Evolutionary conservation across 1,140 invertebrate species (phyloP).

Genomic region (Drosophila guanche): DNA sequence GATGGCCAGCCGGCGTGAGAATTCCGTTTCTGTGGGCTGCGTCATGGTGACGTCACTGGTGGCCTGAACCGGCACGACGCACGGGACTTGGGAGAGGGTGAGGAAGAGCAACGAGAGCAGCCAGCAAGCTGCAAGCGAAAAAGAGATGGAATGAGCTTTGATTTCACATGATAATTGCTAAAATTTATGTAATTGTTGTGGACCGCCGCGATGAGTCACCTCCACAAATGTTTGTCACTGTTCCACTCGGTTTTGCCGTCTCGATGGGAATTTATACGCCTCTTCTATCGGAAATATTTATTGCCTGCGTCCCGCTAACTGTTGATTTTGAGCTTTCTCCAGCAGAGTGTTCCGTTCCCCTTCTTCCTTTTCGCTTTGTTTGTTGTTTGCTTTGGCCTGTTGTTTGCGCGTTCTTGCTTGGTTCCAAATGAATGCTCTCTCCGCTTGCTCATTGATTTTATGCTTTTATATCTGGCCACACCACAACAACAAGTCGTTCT

Average conservation of each 20-base stretch:
- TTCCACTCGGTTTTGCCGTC: slow-evolving; percentile 49
- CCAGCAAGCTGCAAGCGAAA: slow-evolving; percentile 46
- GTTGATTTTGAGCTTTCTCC: slow-evolving; percentile 40
- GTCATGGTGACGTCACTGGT: slow-evolving; percentile 26
- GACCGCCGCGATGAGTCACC: slow-evolving; percentile 59
- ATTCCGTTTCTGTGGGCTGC: slow-evolving; percentile 35
- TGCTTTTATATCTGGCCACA: slow-evolving; percentile 11
- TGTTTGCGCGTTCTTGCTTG: slow-evolving; percentile 5
- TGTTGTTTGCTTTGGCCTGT: neutral
- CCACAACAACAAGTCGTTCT: slow-evolving; percentile 16
- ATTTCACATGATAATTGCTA: slow-evolving; percentile 29
- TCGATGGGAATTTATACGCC: slow-evolving; percentile 29
- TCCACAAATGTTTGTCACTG: slow-evolving; percentile 38
- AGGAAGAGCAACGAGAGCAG: slow-evolving; percentile 41
- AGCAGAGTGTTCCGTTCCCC: neutral
- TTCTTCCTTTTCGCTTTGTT: neutral
- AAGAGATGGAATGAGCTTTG: slow-evolving; percentile 30
- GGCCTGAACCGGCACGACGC: neutral
- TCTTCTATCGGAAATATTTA: slow-evolving; percentile 24
- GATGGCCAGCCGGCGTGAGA: slow-evolving; percentile 56
- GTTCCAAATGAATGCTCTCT: slow-evolving; percentile 47
- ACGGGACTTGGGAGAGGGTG: neutral
- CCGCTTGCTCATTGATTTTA: slow-evolving; percentile 15
- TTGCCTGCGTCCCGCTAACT: neutral
- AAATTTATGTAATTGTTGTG: slow-evolving; percentile 63